Base-by-base conservation (phyloP, 2,113 vertebrate species). In the Delphinus delphis region DNA sequence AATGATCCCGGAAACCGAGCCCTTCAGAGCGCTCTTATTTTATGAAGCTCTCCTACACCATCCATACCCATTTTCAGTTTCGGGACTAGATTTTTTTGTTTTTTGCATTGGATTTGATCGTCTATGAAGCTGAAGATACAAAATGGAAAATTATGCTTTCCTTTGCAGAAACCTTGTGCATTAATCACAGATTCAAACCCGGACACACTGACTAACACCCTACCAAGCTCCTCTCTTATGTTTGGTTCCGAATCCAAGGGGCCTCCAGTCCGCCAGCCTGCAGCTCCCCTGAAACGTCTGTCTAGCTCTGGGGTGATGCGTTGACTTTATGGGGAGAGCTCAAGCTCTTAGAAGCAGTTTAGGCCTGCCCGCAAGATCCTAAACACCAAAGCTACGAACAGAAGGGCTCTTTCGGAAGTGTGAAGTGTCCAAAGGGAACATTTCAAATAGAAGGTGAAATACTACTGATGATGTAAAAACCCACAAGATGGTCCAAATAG, bases 1-100 rank as follows among this genome's bases (percentile, higher is more conserved):
- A 15, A 12, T 0, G 1, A 21, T 2, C 26, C 14, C n/a, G 14
- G 20, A 4, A 15, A n/a, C 8, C 0, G 10, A 25, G 2, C 6
- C 50, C 33, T 50, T 26, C 33, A 33, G 36, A 47, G 50, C 1
- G 1, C 7, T 68, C 23, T 33, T 58, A 2, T 10, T 23, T 25
- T 23, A 11, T 11, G 31, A 73, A 15, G 12, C 20, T 33, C 21
- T 13, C 53, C 18, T 68, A 58, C 12, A 2, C 31, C 5, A 10
- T 5, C 23, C 13, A 25, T 4, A 20, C 1, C 41, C 36, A 23
- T 31, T 15, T 50, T 11, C 4, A 62, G 10, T 4, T 15, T 36
- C 23, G 28, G 36, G 15, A 41, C 9, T 2, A 33, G 36, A 9
- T 20, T 23, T 33, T 33, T 7, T 41, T 9, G 23, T 21, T 41